These are phyloP conservation scores for Enteromius afrohamiltoni DNA, from an alignment of 2,797 vertebrate genomes.

Conservation along the genomic window DNA sequence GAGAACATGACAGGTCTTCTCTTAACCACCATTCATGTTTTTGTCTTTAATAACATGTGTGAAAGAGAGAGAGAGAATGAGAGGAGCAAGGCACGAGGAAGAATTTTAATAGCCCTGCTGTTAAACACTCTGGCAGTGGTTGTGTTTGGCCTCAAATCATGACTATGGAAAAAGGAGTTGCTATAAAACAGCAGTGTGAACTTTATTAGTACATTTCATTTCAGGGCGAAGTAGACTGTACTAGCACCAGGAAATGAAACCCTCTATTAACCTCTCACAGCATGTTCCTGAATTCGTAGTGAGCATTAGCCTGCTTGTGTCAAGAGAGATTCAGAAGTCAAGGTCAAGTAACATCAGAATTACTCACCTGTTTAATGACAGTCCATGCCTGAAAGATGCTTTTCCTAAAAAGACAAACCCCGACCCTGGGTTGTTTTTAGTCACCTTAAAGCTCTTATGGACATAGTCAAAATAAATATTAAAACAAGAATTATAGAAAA, in stretches of 20 bases:
- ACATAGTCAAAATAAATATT: background rate
- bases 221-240: slow-evolving; percentile 12
- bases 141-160: slow-evolving; percentile 21
- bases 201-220: slow-evolving; percentile 35
- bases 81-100: background rate
- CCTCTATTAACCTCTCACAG: background rate
- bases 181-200: slow-evolving; percentile 22
- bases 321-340: slow-evolving; percentile 15
- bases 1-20: slow-evolving; percentile 20
- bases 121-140: slow-evolving; percentile 9
- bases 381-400: background rate
- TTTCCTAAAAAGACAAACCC: background rate
- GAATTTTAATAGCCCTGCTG: background rate
- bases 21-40: slow-evolving; percentile 58
- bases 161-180: slow-evolving; percentile 1
- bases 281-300: background rate
- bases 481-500: background rate
- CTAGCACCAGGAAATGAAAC: background rate
- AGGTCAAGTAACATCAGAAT: slow-evolving; percentile 18
- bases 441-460: background rate
- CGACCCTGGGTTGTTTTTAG: background rate
- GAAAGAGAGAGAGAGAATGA: background rate
- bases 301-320: background rate
- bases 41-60: slow-evolving; percentile 47
- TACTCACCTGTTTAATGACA: background rate